Evolutionary conservation across 2,113 vertebrate species (phyloP).

Genomic region (Percopsis transmontana): DNA sequence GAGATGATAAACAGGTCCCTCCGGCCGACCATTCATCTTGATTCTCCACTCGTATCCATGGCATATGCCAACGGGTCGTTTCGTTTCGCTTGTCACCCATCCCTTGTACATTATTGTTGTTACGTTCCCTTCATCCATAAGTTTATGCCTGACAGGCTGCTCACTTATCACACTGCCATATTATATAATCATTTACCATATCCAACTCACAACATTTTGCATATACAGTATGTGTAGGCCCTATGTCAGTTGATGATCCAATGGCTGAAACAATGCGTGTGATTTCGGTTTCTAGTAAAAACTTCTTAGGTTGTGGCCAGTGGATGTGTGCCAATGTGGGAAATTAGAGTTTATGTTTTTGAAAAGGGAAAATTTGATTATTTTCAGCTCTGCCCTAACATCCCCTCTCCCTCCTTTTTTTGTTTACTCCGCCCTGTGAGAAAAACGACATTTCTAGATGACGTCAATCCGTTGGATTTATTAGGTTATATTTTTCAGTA

Average conservation of each 20-base stretch:
- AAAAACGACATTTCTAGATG: background rate
- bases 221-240: background rate
- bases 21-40: background rate
- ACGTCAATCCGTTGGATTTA: background rate
- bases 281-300: background rate
- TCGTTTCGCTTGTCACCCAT: conserved; percentile 23
- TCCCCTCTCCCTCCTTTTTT: background rate
- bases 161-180: conserved; percentile 14
- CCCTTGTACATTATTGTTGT: no score
- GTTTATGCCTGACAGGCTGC: background rate
- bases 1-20: background rate
- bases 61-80: conserved; percentile 9
- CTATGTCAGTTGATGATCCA: background rate
- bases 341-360: conserved; percentile 1
- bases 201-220: background rate
- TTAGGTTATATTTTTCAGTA: background rate
- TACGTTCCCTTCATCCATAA: background rate
- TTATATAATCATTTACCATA: conserved; percentile 5
- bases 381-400: conserved; percentile 2
- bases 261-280: background rate
- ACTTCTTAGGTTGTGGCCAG: background rate
- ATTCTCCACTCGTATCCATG: background rate
- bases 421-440: background rate
- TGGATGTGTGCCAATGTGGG: background rate
- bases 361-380: background rate